Percentiles rank a stretch among this genome's conserved stretches.
phyloP scores from a whole-genome alignment of 2,797 vertebrate genomes.

The Gymnopithys bicolor region DNA sequence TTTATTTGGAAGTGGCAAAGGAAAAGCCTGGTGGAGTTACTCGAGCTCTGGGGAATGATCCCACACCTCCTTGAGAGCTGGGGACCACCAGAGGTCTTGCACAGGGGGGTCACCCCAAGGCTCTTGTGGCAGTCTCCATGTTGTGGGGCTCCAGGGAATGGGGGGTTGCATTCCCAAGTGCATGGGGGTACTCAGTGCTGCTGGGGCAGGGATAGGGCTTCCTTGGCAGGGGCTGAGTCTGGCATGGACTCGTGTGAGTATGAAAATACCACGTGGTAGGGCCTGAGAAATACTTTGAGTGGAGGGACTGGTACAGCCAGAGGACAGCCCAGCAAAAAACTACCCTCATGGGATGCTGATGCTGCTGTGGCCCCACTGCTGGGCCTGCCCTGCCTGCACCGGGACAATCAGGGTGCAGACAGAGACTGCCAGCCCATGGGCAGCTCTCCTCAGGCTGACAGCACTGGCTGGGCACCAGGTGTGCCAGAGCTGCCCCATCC shows the following conservation, averaged over 20 bases:
- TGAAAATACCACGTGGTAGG: background rate
- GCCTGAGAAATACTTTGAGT: background rate
- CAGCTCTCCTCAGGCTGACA: background rate
- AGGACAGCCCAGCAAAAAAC: background rate
- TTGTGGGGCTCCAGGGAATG: background rate
- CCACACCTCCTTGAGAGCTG: fast-evolving
- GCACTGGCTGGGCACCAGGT: background rate
- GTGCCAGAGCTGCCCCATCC: fast-evolving
- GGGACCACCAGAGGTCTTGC: background rate
- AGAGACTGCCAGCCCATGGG: background rate
- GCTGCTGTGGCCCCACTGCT: background rate
- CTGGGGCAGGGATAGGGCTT: background rate
- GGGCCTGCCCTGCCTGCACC: background rate
- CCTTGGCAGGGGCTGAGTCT: background rate
- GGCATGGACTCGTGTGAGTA: fast-evolving
- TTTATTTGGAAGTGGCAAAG: conserved; percentile 16
- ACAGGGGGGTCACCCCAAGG: background rate
- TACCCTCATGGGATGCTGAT: background rate
- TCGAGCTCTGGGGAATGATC: background rate
- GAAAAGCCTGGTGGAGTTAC: background rate
- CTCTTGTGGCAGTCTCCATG: background rate
- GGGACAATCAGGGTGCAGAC: background rate
- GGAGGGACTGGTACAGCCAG: background rate
- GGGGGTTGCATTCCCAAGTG: background rate
- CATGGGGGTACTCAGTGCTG: fast-evolving